Evolutionary conservation across 2,888 invertebrate species (phyloP), one percentile per base, ranked within the genome.

Genomic region (Andrena haemorrhoa): DNA sequence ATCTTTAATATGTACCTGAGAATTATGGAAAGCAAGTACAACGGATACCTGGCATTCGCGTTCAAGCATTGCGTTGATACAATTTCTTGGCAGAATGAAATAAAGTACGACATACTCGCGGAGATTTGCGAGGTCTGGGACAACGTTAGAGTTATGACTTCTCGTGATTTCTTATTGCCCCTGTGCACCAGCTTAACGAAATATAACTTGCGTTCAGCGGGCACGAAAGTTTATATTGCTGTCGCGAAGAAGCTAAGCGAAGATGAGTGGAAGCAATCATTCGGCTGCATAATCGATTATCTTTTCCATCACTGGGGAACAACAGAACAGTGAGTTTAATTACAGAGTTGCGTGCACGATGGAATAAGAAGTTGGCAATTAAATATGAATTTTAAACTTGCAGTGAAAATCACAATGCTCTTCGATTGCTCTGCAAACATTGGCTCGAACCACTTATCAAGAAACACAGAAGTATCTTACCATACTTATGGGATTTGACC

Each of bases 141-240:
- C 82, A 89, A 88, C 56, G 92, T 83, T 31, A 20, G 70, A 29
- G 70, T 84, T 60, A 83, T 88, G 12, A 82, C 85, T 16, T 72
- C 83, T n/a, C 41, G 12, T 16, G 69, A 89, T 16, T 88, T 93
- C 16, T 82, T 90, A 60, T 73, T 86, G 12, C 82, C 84, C 26
- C 73, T 92, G n/a, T 89, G 89, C 35, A 89, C 84, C 47, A 95
- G 95, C 83, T 92, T 95, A 80, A 90, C 94, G 69, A 95, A 94
- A 91, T 94, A 94, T 81, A 95, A 96, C 78, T 92, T 96, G 47
- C 95, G 95, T 4, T 95, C 96, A 26, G 94, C 95, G 47, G 96
- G 96, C 29, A 95, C 95, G 64, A 95, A 95, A 88, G 94, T 96
- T 92, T 96, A 96, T 87, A 94, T 93, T 90, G 93, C 94, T 29